Evolutionary conservation across 2,113 vertebrate genomes (phyloP).

Genomic region (Daboia siamensis): DNA sequence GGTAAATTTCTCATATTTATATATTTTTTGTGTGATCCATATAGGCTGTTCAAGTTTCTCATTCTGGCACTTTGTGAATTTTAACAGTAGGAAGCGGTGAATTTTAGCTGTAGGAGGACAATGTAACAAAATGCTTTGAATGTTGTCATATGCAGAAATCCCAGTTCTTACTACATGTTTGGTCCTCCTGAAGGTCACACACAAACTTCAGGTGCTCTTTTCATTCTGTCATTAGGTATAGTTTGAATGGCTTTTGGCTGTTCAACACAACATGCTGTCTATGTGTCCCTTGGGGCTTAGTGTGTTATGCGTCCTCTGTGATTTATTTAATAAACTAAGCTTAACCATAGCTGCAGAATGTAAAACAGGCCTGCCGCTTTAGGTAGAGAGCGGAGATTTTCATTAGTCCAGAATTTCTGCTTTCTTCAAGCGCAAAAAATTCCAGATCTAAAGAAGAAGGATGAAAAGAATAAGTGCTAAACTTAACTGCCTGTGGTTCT

Average conservation of each 20-base stretch:
- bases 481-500: not conserved
- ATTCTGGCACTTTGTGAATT: not conserved
- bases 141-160: not conserved
- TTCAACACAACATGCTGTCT: not conserved
- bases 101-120: not conserved
- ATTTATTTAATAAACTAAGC: not conserved
- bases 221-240: too few relatives aligned
- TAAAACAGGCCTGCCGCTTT: not conserved
- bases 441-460: not conserved
- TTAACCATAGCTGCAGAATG: not conserved
- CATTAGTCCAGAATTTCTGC: not conserved
- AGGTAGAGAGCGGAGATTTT: not conserved
- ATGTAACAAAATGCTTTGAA: not conserved
- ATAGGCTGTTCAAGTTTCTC: not conserved
- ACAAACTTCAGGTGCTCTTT: too few relatives aligned
- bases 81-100: not conserved
- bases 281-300: not conserved
- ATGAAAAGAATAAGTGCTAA: not conserved
- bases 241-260: not conserved
- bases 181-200: not conserved
- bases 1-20: conserved; percentile 62
- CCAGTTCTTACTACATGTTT: not conserved
- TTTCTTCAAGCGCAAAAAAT: not conserved
- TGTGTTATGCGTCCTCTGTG: not conserved
- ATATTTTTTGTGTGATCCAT: not conserved